These are phyloP conservation scores for Mesochorus sp. DNA, from an alignment of 2,888 invertebrate genomes.

Conservation along the genomic window DNA sequence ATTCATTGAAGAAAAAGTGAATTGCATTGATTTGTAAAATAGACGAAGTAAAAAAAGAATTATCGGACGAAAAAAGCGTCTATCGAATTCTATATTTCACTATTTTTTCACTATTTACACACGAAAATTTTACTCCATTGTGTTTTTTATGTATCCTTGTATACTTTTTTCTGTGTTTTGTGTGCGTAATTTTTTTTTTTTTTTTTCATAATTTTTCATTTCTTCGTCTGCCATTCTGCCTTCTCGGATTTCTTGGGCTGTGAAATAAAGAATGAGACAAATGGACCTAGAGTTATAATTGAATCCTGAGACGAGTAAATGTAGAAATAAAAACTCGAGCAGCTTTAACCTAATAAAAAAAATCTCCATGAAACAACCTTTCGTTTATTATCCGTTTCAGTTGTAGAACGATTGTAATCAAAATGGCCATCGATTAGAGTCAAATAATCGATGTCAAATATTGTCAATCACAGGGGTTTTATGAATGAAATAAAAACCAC, in stretches of 20 bases:
- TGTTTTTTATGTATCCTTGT: background rate
- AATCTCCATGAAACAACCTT: too few species aligned
- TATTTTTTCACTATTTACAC: background rate
- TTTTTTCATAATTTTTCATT: conserved; percentile 73
- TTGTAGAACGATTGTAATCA: too few species aligned
- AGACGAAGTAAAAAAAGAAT: too few species aligned
- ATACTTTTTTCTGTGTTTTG: conserved; percentile 11
- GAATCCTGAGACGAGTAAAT: conserved; percentile 29
- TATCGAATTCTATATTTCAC: background rate
- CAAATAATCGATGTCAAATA: background rate
- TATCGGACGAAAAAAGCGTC: too few species aligned
- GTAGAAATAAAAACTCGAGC: conserved; percentile 7
- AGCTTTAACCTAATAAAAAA: background rate
- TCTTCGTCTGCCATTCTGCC: conserved; percentile 89
- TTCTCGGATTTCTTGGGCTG: conserved; percentile 92
- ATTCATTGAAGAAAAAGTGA: background rate
- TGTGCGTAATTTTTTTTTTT: conserved; percentile 41
- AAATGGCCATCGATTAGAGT: background rate
- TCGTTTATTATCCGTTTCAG: too few species aligned
- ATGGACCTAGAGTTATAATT: conserved; percentile 75
- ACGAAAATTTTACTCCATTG: background rate
- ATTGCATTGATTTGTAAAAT: background rate
- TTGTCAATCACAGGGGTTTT: too few species aligned
- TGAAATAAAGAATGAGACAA: conserved; percentile 81
- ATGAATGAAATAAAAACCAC: conserved; percentile 12